These are phyloP conservation scores for Odocoileus hemionus DNA, from an alignment of 2,113 vertebrate species.

Conservation along the genomic window DNA sequence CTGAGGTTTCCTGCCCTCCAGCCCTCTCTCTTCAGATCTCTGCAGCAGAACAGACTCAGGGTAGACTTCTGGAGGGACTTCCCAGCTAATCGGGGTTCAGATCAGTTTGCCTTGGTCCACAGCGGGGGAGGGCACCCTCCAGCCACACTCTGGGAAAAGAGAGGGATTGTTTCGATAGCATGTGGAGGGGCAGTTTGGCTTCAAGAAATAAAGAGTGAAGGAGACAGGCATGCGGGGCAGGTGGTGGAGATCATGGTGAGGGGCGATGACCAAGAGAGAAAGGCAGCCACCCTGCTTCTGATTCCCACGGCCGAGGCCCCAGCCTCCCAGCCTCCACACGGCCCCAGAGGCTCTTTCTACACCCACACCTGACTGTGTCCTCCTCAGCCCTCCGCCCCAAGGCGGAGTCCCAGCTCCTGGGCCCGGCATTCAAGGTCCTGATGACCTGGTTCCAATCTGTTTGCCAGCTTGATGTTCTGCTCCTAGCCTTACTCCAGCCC, in stretches of 20 bases:
- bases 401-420: background rate
- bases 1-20: fast-evolving
- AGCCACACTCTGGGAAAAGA: background rate
- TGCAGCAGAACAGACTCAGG: background rate
- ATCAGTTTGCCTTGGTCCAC: no score
- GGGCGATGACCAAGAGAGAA: background rate
- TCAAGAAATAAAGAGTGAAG: background rate
- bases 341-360: background rate
- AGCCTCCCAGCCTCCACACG: background rate
- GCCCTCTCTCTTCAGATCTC: background rate
- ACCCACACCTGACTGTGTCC: background rate
- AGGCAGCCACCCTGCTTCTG: background rate
- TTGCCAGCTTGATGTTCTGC: background rate
- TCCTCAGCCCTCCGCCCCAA: background rate
- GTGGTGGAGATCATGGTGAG: background rate
- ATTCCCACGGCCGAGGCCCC: background rate
- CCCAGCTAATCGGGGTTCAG: background rate
- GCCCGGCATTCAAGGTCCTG: background rate
- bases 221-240: background rate
- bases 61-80: background rate
- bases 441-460: background rate
- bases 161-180: background rate
- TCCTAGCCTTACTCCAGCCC: background rate
- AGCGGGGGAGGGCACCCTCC: background rate
- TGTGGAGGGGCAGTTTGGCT: background rate